Evolutionary conservation across 2,797 vertebrate genomes (phyloP), one percentile per base, ranked within the genome.

Genomic region (Lagodon rhomboides): DNA sequence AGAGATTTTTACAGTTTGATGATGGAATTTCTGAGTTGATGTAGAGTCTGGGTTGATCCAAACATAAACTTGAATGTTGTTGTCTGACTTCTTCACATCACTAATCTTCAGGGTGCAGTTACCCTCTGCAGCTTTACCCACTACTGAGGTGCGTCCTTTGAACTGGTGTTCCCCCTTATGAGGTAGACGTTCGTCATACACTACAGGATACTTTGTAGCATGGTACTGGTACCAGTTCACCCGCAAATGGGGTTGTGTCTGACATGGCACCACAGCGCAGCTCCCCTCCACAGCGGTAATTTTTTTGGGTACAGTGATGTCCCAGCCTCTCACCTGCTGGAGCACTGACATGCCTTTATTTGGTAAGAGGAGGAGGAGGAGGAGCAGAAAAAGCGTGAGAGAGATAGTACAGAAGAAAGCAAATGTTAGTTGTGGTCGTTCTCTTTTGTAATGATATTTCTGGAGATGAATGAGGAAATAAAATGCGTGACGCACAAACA

Each of bases 191-290:
- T n/a, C 41, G 25, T 89, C 80, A 58, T 79, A 90, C 55, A 92
- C 87, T 4, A 77, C 58, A 10, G 84, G 86, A 43, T 83, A 93
- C 0, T 27, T 0, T 0, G 13, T 0, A 0, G 0, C 9, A 41
- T 72, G 30, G 58, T 90, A 90, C 61, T 67, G 23, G 68, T 93
- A 92, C 93, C 93, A 93, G 3, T 1, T 61, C 16, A 86, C 90
- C 20, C 38, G 47, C 12, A 4, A 0, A 44, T 85, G 65, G 71
- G 11, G 8, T 3, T 74, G 0, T 20, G 92, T 91, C 11, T 68
- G 61, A 82, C 91, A 93, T 18, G 88, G 79, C 12, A 93, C 68
- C 38, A 85, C 58, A 55, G 78, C 87, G 49, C 93, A 93, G 80
- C 75, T 90, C 5, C 80, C 91, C 51, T 80, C 79, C 23, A 85